A percentile compares a stretch with the other conserved stretches of the same genome.
These are phyloP conservation scores for Pampusana beccarii DNA, from an alignment of 2,113 vertebrate species.

Conservation along the genomic window DNA sequence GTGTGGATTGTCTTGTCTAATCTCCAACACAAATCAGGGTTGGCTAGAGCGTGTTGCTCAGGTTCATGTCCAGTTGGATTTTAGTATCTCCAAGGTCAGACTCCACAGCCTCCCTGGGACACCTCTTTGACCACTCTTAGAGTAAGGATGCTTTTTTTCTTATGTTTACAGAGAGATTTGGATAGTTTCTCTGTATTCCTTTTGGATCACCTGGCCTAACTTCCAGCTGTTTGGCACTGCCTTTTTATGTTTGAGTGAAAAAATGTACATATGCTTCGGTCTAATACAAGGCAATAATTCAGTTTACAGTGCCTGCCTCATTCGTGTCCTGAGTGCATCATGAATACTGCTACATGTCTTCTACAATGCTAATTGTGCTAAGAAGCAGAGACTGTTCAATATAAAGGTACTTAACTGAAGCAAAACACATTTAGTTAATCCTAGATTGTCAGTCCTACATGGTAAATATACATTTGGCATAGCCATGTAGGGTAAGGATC, in stretches of 20 bases:
- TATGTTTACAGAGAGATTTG: neutral
- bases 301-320: neutral
- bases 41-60: neutral
- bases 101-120: neutral
- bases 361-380: neutral
- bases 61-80: accelerated
- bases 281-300: neutral
- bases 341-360: neutral
- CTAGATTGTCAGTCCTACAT: neutral
- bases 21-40: neutral
- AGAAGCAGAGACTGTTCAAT: neutral
- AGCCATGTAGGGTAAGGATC: neutral
- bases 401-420: neutral
- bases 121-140: neutral
- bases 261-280: neutral
- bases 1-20: neutral
- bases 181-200: neutral
- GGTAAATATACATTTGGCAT: neutral
- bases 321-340: neutral
- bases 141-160: neutral
- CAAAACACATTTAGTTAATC: neutral
- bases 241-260: neutral
- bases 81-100: neutral
- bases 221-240: neutral
- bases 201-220: neutral